These are phyloP conservation scores for Drosophila fungiperda DNA, from an alignment of 2,888 invertebrate genomes.

Conservation along the genomic window DNA sequence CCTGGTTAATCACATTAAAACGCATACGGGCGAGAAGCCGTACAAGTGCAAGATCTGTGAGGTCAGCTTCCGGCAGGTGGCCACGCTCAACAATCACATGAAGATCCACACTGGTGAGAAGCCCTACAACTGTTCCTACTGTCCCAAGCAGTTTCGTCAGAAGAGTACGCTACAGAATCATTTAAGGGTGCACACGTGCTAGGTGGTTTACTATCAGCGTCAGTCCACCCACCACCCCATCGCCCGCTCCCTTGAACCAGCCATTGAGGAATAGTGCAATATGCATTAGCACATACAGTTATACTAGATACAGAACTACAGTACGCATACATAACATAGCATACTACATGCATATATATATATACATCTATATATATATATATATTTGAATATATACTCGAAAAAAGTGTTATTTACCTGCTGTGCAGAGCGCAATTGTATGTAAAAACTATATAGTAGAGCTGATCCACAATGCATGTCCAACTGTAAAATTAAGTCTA, in stretches of 20 bases:
- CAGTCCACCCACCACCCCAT: slow-evolving; percentile 2
- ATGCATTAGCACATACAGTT: slow-evolving; percentile 57
- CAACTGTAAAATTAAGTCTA: slow-evolving; percentile 81
- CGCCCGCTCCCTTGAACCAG: slow-evolving; percentile 55
- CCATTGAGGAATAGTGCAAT: slow-evolving; percentile 76
- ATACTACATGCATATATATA: slow-evolving; percentile 36
- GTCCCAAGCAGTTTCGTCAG: slow-evolving; percentile 83
- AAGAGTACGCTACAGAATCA: slow-evolving; percentile 83
- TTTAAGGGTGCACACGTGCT: slow-evolving; percentile 81
- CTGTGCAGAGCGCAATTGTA: slow-evolving; percentile 82
- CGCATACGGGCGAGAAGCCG: slow-evolving; percentile 83
- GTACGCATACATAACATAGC: slow-evolving; percentile 33
- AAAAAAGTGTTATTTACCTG: slow-evolving; percentile 80
- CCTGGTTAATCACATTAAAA: slow-evolving; percentile 82
- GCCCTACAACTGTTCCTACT: slow-evolving; percentile 83
- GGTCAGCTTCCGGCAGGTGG: slow-evolving; percentile 81
- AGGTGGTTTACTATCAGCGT: slow-evolving; percentile 33
- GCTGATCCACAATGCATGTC: slow-evolving; percentile 81
- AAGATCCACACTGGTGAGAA: slow-evolving; percentile 83
- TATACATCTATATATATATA: slow-evolving; percentile 36
- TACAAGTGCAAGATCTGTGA: slow-evolving; percentile 83
- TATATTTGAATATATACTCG: slow-evolving; percentile 76
- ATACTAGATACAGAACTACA: slow-evolving; percentile 48
- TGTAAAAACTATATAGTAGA: slow-evolving; percentile 76
- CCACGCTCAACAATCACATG: slow-evolving; percentile 83